Conservation (phyloP, 2,797 vertebrate genomes). For the Cossypha dichroa region DNA sequence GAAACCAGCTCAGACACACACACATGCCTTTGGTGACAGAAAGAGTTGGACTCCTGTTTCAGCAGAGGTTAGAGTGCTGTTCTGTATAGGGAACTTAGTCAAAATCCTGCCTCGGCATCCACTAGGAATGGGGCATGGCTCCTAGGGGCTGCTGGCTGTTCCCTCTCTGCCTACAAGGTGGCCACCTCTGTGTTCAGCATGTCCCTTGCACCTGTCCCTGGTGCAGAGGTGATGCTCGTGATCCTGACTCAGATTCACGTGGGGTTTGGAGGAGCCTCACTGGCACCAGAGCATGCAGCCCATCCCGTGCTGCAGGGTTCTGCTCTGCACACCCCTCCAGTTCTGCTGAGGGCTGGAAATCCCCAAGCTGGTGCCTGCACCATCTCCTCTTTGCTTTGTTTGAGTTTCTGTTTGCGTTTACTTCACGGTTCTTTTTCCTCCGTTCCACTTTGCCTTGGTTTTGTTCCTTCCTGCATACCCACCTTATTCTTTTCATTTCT, state of each 20-base stretch:
- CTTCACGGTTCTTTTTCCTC: conserved; percentile 14
- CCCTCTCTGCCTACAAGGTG: neutral
- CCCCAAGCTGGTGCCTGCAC: neutral
- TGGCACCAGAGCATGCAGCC: neutral
- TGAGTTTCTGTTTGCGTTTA: conserved; percentile 53
- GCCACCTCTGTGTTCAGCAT: neutral
- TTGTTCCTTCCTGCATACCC: conserved; percentile 28
- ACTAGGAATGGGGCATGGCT: accelerated
- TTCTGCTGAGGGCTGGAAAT: neutral
- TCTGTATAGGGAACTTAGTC: neutral
- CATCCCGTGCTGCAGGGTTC: neutral
- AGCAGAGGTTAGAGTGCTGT: neutral
- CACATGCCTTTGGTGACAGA: neutral
- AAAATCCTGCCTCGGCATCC: neutral
- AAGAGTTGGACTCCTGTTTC: neutral
- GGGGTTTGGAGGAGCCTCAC: neutral
- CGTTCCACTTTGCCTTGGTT: conserved; percentile 40
- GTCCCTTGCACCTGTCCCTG: neutral
- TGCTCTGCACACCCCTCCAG: neutral
- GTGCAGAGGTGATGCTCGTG: neutral
- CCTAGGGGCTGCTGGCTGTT: neutral
- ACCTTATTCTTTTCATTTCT: conserved; percentile 62
- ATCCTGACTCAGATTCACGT: neutral
- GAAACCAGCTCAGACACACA: neutral
- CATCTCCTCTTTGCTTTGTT: conserved; percentile 17